Base-by-base conservation (phyloP, 2,888 invertebrate genomes). In the Schrankia costaestrigalis region DNA sequence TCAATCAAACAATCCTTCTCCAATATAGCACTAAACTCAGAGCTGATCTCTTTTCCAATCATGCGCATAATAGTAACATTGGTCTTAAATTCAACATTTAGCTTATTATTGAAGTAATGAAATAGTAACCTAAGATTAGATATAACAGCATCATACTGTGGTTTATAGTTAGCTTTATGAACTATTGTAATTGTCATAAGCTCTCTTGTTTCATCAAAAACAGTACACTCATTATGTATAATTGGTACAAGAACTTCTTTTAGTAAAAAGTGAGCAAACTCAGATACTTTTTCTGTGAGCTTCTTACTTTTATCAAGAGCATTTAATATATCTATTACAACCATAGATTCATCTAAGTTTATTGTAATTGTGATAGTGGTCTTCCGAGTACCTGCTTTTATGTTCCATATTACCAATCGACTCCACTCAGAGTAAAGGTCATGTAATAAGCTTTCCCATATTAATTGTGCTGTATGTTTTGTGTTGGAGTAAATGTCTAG, bases 1-100 rank as follows among this genome's bases (percentile, higher is more conserved):
- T 91, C 89, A 28, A 91, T 86, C 5, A 97, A 87, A 62, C 95
- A 96, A 56, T 94, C 90, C 44, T 92, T 90, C 2, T 94, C 90
- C 19, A 96, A 77, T 10, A 90, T 66, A 10, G 91, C 89, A 11
- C 92, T 89, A 53, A 96, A 90, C 26, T 91, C 89, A 3, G 78
- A 70, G 55, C 89, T 80, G 19, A 92, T 82, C 47, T 90, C 72
- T 22, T 80, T 73, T 0, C 92, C 91, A 27, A 93, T 81, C 54
- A 89, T 85, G 36, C 68, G 76, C 63, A 94, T 80, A 21, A 92
- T 71, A 2, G 82, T 84, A 19, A 76, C 61, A 6, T 81, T 66
- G 4, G 74, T 69, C 4, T 66, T 70, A 41, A 90, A 74, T 15
- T 73, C 58, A 28, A 90, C 57, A 53, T 90, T 87, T 24, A 94